Percentiles rank a stretch among this genome's conserved stretches.
Conservation (phyloP, 2,888 invertebrate species). For the Brachypalpus laphriformis region DNA sequence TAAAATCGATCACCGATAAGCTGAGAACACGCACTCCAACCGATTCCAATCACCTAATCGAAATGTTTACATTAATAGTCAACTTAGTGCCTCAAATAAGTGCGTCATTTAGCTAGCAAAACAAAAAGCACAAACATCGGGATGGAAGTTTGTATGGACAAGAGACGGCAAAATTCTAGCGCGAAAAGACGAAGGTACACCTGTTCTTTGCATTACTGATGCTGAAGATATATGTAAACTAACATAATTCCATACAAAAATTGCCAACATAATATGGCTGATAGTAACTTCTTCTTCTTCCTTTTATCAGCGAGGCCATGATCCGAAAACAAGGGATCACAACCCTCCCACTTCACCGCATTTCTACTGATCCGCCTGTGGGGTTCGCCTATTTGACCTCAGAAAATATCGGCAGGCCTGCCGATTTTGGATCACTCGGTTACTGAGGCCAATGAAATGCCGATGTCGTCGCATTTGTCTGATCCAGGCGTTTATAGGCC, state of each 20-base stretch:
- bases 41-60: background rate
- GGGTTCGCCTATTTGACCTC: too few species aligned
- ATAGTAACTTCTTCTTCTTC: too few species aligned
- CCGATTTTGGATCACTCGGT: too few species aligned
- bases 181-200: background rate
- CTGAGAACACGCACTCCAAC: background rate
- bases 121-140: background rate
- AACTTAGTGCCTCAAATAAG: background rate
- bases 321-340: too few species aligned
- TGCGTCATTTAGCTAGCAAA: background rate
- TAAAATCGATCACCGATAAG: background rate
- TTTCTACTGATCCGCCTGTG: too few species aligned
- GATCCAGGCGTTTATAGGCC: too few species aligned
- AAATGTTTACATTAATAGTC: background rate
- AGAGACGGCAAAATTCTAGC: constrained; percentile 2
- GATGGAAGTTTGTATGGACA: constrained; percentile 4
- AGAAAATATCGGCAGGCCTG: too few species aligned
- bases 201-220: background rate
- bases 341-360: too few species aligned
- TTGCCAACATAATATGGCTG: too few species aligned
- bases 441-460: too few species aligned
- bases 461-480: too few species aligned
- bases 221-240: background rate
- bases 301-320: too few species aligned
- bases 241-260: background rate